phyloP scores from a whole-genome alignment of 2,113 vertebrate genomes.

The Diphyllodes magnificus region DNA sequence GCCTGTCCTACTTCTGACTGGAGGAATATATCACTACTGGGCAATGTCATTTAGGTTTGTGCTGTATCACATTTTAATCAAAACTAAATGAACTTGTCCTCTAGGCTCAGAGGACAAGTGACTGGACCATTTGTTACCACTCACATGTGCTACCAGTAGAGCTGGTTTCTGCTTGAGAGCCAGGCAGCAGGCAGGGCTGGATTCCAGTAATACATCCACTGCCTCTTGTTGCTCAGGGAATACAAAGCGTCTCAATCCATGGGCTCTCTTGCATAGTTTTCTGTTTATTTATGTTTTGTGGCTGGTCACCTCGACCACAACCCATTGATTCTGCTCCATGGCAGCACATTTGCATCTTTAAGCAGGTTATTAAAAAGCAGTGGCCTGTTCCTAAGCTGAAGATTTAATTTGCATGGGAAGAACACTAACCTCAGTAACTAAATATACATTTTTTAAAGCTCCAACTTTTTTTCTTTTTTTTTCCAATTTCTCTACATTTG shows the following conservation, averaged over 20 bases:
- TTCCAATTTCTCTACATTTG: neutral
- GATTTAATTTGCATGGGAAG: neutral
- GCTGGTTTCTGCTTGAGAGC: neutral
- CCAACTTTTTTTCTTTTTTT: neutral
- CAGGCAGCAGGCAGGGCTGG: neutral
- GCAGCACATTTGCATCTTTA: neutral
- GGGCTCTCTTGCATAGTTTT: neutral
- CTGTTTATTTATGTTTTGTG: neutral
- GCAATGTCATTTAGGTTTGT: neutral
- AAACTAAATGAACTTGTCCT: neutral
- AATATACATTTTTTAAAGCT: neutral
- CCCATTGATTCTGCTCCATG: neutral
- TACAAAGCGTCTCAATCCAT: neutral
- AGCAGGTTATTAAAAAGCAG: neutral
- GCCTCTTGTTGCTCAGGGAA: neutral
- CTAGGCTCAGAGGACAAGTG: neutral
- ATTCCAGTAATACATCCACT: neutral
- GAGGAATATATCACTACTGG: neutral
- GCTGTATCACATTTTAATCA: neutral
- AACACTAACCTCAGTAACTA: neutral
- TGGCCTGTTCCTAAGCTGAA: neutral
- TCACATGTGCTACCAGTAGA: neutral
- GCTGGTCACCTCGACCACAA: neutral
- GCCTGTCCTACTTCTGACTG: neutral
- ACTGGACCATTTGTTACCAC: neutral